Evolutionary conservation across 2,888 invertebrate genomes (phyloP).

Genomic region (Thelaira solivaga): DNA sequence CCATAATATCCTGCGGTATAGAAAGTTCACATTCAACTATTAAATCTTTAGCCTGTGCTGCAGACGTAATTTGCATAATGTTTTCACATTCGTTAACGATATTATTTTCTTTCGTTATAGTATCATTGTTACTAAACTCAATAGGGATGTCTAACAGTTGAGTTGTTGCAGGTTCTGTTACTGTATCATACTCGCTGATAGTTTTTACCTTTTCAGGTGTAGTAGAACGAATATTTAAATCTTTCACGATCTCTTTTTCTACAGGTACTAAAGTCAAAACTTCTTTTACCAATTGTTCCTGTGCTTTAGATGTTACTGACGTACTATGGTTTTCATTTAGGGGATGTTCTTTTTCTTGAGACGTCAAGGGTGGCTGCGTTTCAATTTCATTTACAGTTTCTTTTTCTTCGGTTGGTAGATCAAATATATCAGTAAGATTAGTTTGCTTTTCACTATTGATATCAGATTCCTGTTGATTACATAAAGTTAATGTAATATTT

Average conservation of each 20-base stretch:
- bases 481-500: not conserved
- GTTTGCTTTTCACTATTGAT: not conserved
- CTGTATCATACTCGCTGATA: not conserved
- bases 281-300: not conserved
- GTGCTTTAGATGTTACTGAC: not conserved
- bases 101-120: not conserved
- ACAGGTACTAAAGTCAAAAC: not conserved
- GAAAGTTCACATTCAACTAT: conserved; percentile 39
- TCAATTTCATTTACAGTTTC: not conserved
- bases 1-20: conserved; percentile 36
- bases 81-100: conserved; percentile 9
- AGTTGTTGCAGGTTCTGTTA: not conserved
- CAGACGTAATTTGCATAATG: not conserved
- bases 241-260: not conserved
- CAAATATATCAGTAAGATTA: not conserved
- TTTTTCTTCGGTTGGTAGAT: not conserved
- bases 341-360: not conserved
- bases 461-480: not conserved
- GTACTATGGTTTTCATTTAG: not conserved
- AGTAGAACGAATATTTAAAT: not conserved
- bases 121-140: not conserved
- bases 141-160: not conserved
- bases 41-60: conserved; percentile 23
- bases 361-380: not conserved
- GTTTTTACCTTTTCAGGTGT: not conserved